phyloP scores from a whole-genome alignment of 2,888 invertebrate species.

The Chorisops tibialis region DNA sequence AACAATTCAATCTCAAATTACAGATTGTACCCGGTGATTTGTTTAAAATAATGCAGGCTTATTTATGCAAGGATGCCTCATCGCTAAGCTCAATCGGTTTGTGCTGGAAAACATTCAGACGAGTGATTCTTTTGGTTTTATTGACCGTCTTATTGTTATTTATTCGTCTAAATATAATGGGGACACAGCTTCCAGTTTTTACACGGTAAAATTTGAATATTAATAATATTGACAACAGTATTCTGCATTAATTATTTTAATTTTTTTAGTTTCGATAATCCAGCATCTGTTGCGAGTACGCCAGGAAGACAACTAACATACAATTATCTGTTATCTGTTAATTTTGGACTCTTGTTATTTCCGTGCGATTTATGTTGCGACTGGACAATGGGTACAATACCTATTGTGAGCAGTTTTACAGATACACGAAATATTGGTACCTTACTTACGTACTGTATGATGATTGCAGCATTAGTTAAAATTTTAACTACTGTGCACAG shows the following conservation, averaged over 20 bases:
- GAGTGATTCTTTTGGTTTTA: slow-evolving; percentile 69
- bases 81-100: not conserved
- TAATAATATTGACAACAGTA: too few relatives aligned
- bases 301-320: slow-evolving; percentile 87
- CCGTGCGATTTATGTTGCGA: slow-evolving; percentile 93
- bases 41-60: not conserved
- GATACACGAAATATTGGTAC: slow-evolving; percentile 83
- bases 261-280: slow-evolving; percentile 83
- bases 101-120: slow-evolving; percentile 13
- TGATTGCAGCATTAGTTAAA: slow-evolving; percentile 57
- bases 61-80: slow-evolving; percentile 2
- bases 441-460: slow-evolving; percentile 62
- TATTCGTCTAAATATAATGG: slow-evolving; percentile 89
- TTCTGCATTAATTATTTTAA: slow-evolving; percentile 28
- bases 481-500: slow-evolving; percentile 59
- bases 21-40: slow-evolving; percentile 14
- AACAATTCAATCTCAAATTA: not conserved
- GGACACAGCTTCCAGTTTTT: slow-evolving; percentile 92
- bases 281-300: slow-evolving; percentile 82
- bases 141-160: slow-evolving; percentile 78
- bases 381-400: slow-evolving; percentile 91
- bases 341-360: slow-evolving; percentile 83
- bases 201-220: slow-evolving; percentile 61
- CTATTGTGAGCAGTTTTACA: slow-evolving; percentile 72
- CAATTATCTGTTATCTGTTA: slow-evolving; percentile 87